These are phyloP conservation scores for Lycocorax pyrrhopterus DNA, from an alignment of 2,113 vertebrate genomes.

Conservation along the genomic window DNA sequence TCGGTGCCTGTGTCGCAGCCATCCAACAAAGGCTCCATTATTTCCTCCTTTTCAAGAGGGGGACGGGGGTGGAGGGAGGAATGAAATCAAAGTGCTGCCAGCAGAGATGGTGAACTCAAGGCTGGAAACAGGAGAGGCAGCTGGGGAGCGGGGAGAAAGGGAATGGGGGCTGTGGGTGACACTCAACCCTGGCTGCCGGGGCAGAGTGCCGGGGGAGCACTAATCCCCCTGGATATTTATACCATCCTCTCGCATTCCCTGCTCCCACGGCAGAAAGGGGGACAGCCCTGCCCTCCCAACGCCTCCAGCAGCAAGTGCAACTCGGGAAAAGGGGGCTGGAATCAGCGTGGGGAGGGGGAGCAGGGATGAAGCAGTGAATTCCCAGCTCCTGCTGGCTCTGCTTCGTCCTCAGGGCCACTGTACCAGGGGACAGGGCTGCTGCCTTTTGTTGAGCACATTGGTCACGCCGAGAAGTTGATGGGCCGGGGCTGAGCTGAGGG, in stretches of 20 bases:
- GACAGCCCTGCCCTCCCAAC: neutral
- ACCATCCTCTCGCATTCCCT: neutral
- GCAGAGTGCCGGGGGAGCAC: neutral
- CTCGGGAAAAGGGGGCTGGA: neutral
- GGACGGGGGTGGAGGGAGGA: neutral
- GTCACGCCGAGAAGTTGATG: neutral
- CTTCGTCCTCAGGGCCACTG: neutral
- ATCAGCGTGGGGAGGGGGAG: neutral
- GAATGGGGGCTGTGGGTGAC: neutral
- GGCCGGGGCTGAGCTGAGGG: neutral
- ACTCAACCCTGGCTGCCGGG: neutral
- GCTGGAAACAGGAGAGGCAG: neutral
- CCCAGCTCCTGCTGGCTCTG: neutral
- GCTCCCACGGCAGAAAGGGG: accelerated
- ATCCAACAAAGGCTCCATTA: slow-evolving; percentile 49
- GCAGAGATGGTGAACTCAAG: neutral
- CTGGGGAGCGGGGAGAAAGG: neutral
- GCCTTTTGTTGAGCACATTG: neutral
- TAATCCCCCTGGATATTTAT: neutral
- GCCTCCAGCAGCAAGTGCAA: neutral
- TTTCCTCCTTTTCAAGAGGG: slow-evolving; percentile 4
- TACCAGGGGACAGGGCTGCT: neutral
- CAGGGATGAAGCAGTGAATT: neutral
- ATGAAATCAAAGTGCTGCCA: slow-evolving; percentile 3
- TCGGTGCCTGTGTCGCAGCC: neutral